phyloP scores from a whole-genome alignment of 2,113 vertebrate species.

The Syrmaticus mikado region DNA sequence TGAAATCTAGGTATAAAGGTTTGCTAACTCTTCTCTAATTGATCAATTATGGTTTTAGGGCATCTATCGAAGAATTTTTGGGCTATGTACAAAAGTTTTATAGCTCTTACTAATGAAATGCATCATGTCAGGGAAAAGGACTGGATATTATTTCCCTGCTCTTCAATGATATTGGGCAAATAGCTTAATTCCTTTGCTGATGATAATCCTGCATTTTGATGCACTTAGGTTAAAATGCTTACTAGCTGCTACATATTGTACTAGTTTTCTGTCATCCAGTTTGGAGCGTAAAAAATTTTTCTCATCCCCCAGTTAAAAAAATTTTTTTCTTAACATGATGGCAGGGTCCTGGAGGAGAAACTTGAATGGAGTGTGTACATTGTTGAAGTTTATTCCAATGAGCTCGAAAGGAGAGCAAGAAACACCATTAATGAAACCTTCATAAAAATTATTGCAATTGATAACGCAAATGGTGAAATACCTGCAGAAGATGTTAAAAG shows the following conservation, averaged over 20 bases:
- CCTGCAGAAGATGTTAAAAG: conserved; percentile 54
- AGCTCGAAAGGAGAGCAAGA: neutral
- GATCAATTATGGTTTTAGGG: neutral
- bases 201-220: neutral
- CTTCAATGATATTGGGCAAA: neutral
- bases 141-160: neutral
- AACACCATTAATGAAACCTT: conserved; percentile 23
- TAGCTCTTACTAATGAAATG: neutral
- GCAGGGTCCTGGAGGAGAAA: conserved; percentile 72
- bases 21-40: neutral
- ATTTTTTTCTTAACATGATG: neutral
- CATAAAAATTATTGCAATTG: conserved; percentile 54
- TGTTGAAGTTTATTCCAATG: conserved; percentile 21
- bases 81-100: neutral
- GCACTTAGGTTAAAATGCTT: neutral
- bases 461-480: conserved; percentile 11
- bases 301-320: neutral
- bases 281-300: neutral
- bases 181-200: neutral
- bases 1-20: neutral
- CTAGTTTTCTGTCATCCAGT: neutral
- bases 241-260: neutral
- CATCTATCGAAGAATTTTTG: neutral
- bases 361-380: conserved; percentile 71
- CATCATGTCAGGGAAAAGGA: neutral